Conservation (phyloP, 2,888 invertebrate species). For the Caenorhabditis becei region DNA sequence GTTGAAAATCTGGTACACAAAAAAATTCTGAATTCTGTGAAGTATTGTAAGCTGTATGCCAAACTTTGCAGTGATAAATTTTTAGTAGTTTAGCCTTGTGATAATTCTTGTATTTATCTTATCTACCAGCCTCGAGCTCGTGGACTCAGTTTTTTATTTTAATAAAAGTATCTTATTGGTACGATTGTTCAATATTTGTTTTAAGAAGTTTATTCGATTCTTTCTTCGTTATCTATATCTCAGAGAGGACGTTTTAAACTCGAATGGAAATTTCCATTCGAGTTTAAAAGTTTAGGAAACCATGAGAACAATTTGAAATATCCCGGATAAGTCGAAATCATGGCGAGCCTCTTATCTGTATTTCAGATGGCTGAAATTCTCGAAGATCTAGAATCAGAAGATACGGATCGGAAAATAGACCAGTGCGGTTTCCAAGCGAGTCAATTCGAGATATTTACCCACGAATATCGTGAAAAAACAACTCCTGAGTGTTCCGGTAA, state of each 20-base stretch:
- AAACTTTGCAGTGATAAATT: conserved; percentile 23
- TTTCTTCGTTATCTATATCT: no score
- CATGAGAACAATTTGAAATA: no score
- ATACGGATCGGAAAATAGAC: conserved; percentile 53
- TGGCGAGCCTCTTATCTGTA: neutral
- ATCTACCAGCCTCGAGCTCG: no score
- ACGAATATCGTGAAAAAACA: conserved; percentile 65
- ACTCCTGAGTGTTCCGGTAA: conserved; percentile 50
- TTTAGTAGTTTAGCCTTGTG: neutral
- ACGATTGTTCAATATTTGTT: no score
- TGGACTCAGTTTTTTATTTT: no score
- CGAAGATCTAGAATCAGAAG: conserved; percentile 50
- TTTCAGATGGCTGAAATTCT: conserved; percentile 66
- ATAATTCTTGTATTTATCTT: conserved; percentile 3
- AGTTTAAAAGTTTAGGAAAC: no score
- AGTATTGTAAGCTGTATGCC: conserved; percentile 56
- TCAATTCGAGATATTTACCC: conserved; percentile 69
- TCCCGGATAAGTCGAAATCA: no score
- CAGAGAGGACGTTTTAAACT: no score
- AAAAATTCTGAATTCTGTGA: conserved; percentile 52
- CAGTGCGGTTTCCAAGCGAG: conserved; percentile 41
- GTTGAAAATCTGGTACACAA: conserved; percentile 54
- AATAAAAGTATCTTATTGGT: no score
- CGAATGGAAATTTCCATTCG: no score
- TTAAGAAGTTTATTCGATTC: no score